A percentile compares a stretch with the other conserved stretches of the same genome.
Evolutionary conservation across 2,113 vertebrate genomes (phyloP).

Genomic region (Pomatostomus ruficeps): DNA sequence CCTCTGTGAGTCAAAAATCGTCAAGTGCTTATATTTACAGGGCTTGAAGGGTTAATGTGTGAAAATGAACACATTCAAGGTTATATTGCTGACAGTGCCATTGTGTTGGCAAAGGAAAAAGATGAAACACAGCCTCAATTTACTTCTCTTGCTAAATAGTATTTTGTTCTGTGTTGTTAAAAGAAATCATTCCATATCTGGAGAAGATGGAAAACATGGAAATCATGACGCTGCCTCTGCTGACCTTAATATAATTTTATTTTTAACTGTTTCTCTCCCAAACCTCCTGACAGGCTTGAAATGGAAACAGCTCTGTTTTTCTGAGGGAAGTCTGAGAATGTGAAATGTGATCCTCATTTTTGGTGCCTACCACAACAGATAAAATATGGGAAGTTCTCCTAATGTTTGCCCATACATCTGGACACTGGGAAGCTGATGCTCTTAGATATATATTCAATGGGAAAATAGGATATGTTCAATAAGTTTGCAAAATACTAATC

Average conservation of each 20-base stretch:
- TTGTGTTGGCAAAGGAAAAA: constrained; percentile 7
- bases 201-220: not conserved
- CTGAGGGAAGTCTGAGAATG: not conserved
- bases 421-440: not conserved
- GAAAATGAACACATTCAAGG: not conserved
- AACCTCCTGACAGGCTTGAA: not conserved
- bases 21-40: not conserved
- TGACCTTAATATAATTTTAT: not conserved
- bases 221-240: not conserved
- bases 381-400: not conserved
- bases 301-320: not conserved
- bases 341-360: not conserved
- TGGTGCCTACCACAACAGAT: not conserved
- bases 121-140: not conserved
- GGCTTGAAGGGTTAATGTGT: not conserved
- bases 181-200: not conserved
- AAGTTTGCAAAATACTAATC: not conserved
- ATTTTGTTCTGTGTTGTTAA: not conserved
- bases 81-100: not conserved
- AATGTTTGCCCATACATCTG: not conserved
- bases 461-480: not conserved
- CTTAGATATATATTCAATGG: not conserved
- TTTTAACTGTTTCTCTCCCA: not conserved
- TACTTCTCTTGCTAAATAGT: not conserved
- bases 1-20: not conserved